Percentiles rank a stretch among this genome's conserved stretches.
phyloP scores from a whole-genome alignment of 2,113 vertebrate genomes.

The Erinaceus europaeus region DNA sequence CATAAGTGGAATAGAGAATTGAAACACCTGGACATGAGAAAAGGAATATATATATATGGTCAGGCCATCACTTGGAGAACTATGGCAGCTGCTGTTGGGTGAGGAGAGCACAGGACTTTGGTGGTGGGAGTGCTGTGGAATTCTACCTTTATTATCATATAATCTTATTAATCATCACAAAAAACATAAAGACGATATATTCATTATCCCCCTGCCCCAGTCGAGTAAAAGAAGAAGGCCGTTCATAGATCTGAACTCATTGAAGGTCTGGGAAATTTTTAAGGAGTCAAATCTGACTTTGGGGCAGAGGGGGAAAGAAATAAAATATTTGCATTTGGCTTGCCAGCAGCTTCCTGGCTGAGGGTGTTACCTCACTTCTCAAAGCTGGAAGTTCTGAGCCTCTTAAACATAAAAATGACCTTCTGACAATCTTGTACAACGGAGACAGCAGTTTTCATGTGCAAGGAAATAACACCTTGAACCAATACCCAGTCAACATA shows the following conservation, averaged over 20 bases:
- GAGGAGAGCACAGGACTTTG: too few relatives aligned
- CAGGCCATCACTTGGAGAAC: too few relatives aligned
- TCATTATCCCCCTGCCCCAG: too few relatives aligned
- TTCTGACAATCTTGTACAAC: not conserved
- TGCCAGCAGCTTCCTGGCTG: not conserved
- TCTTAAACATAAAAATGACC: not conserved
- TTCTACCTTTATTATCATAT: too few relatives aligned
- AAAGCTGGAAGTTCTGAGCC: not conserved
- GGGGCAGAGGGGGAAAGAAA: not conserved
- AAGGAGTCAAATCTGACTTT: not conserved
- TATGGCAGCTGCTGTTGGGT: too few relatives aligned
- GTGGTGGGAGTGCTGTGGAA: too few relatives aligned
- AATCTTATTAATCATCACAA: too few relatives aligned
- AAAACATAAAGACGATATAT: too few relatives aligned
- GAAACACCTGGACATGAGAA: too few relatives aligned
- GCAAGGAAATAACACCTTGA: not conserved
- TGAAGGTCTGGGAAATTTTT: not conserved
- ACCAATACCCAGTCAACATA: not conserved
- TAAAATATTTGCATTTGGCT: not conserved
- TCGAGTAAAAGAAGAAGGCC: too few relatives aligned
- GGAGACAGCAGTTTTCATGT: not conserved
- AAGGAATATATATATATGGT: too few relatives aligned
- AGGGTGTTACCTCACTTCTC: not conserved
- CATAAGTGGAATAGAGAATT: too few relatives aligned
- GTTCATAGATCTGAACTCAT: not conserved